phyloP scores from a whole-genome alignment of 35 echinoderm and acorn worm genomes.

The Strongylocentrotus purpuratus region DNA sequence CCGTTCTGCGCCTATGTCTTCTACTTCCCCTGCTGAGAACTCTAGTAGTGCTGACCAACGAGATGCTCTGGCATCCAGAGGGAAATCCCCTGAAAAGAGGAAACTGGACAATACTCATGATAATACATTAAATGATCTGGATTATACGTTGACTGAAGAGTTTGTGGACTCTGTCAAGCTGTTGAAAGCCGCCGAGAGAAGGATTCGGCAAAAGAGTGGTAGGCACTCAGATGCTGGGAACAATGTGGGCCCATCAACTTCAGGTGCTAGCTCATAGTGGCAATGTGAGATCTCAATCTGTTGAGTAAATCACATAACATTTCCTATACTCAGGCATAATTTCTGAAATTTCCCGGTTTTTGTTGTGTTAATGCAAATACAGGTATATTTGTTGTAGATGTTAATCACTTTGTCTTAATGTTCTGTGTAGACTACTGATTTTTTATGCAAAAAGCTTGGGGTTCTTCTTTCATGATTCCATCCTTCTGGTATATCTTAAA shows the following conservation, averaged over 20 bases:
- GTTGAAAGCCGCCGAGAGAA: constrained; percentile 66
- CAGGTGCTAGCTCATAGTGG: background rate
- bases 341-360: background rate
- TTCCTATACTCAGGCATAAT: background rate
- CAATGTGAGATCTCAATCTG: background rate
- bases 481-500: too few relatives aligned
- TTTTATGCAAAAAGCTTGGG: too few relatives aligned
- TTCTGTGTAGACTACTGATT: background rate
- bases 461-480: too few relatives aligned
- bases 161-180: constrained; percentile 76
- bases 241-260: background rate
- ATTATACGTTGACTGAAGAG: constrained; percentile 77
- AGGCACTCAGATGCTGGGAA: constrained; percentile 8
- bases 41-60: background rate
- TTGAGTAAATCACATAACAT: background rate
- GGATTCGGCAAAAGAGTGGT: constrained; percentile 51
- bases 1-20: background rate
- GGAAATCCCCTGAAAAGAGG: background rate
- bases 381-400: background rate
- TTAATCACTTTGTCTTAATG: background rate
- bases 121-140: constrained; percentile 50
- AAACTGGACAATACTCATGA: background rate
- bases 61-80: background rate
- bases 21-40: background rate
- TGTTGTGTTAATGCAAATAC: background rate